phyloP scores from a whole-genome alignment of 2,888 invertebrate species.

The Drosophila greeni region DNA sequence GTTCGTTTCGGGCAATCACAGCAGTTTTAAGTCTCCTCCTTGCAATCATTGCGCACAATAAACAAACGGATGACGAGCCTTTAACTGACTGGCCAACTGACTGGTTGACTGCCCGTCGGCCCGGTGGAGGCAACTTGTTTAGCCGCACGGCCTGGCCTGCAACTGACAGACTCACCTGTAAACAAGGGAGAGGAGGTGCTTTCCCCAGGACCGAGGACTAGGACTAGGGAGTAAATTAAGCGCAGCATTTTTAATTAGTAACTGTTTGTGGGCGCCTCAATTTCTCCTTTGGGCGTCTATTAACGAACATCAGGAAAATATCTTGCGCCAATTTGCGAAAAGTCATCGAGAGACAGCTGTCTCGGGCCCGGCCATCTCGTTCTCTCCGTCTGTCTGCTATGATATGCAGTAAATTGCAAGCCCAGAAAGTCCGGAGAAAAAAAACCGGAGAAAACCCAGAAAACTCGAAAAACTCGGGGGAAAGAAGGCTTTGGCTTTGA shows the following conservation, averaged over 20 bases:
- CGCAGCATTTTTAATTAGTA: conserved; percentile 59
- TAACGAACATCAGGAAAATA: conserved; percentile 39
- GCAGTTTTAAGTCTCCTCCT: conserved; percentile 60
- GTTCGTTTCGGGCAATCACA: conserved; percentile 60
- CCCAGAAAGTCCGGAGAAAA: background rate
- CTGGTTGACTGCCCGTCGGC: conserved; percentile 19
- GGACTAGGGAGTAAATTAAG: conserved; percentile 38
- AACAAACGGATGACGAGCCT: conserved; percentile 73
- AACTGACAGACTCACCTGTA: conserved; percentile 42
- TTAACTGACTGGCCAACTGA: conserved; percentile 64
- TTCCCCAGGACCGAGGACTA: background rate
- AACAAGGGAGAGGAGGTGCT: background rate
- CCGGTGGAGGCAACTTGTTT: conserved; percentile 56
- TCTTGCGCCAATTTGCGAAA: conserved; percentile 46
- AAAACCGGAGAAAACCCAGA: background rate
- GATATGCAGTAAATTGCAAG: conserved; percentile 68
- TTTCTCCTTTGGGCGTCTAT: conserved; percentile 32
- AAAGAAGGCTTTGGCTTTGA: conserved; percentile 1
- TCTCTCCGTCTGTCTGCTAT: conserved; percentile 34
- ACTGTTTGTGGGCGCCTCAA: conserved; percentile 17
- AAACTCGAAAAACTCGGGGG: background rate
- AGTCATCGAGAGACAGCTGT: conserved; percentile 29
- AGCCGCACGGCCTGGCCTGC: conserved; percentile 38
- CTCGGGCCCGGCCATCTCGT: background rate
- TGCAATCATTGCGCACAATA: conserved; percentile 71